These are phyloP conservation scores for Drosophila bifasciata DNA, from an alignment of 1,140 invertebrate species.

Conservation along the genomic window DNA sequence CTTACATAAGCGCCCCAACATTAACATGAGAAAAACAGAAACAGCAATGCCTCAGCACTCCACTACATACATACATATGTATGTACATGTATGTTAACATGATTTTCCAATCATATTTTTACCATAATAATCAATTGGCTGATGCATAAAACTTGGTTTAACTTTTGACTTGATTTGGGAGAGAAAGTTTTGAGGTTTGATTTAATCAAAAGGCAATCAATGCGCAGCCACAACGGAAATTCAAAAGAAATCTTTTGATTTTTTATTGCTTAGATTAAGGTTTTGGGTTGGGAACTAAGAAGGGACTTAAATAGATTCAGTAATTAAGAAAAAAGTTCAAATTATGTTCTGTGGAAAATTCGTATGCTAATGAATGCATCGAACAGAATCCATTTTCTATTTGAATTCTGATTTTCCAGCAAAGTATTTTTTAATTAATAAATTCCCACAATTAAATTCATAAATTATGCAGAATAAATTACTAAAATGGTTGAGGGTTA, in stretches of 20 bases:
- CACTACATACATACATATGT: constrained; percentile 9
- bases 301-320: too few relatives aligned
- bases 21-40: constrained; percentile 9
- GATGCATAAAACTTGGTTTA: background rate
- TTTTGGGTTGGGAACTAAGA: too few relatives aligned
- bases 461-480: background rate
- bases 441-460: too few relatives aligned
- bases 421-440: too few relatives aligned
- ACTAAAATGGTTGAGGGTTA: too few relatives aligned
- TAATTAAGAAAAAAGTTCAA: too few relatives aligned
- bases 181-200: constrained; percentile 1
- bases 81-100: constrained; percentile 57
- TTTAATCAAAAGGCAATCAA: background rate
- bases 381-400: background rate
- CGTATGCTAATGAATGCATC: background rate
- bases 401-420: background rate
- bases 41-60: constrained; percentile 26
- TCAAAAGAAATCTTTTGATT: too few relatives aligned
- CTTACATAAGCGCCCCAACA: constrained; percentile 43
- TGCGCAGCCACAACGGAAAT: too few relatives aligned
- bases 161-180: constrained; percentile 3
- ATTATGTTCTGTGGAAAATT: too few relatives aligned
- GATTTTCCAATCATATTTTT: constrained; percentile 47
- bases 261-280: too few relatives aligned
- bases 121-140: constrained; percentile 18